Conservation (phyloP, 2,888 invertebrate species). For the Sinhomidia bicolor region DNA sequence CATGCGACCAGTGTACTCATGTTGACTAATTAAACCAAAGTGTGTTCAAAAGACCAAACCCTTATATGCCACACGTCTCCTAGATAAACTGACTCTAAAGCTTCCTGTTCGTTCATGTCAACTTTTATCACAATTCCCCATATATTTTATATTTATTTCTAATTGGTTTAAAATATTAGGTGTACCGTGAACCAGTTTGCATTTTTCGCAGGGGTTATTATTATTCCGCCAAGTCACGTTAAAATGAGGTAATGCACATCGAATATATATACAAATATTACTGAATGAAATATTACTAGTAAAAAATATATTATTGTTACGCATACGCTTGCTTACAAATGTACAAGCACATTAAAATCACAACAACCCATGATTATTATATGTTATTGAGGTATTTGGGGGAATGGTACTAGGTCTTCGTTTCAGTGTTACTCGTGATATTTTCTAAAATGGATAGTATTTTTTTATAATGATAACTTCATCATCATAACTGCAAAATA, state of each 20-base stretch:
- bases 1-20: neutral
- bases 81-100: neutral
- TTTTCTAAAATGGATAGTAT: neutral
- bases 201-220: neutral
- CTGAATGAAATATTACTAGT: no score
- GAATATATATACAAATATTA: neutral
- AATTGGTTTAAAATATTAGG: slow-evolving; percentile 50
- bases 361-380: neutral
- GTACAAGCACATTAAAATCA: no score
- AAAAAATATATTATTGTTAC: no score
- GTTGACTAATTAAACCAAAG: slow-evolving; percentile 39
- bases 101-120: slow-evolving; percentile 52
- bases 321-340: no score
- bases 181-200: slow-evolving; percentile 59
- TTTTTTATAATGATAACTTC: neutral
- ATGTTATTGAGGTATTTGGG: slow-evolving; percentile 24
- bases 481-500: neutral
- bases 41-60: slow-evolving; percentile 22
- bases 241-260: slow-evolving; percentile 58
- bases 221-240: slow-evolving; percentile 21
- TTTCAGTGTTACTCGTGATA: slow-evolving; percentile 12
- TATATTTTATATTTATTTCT: slow-evolving; percentile 9
- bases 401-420: slow-evolving; percentile 37
- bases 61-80: neutral
- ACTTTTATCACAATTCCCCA: neutral